Evolutionary conservation across 2,797 vertebrate genomes (phyloP), one percentile per base, ranked within the genome.

Genomic region (Diglossa cyanea): DNA sequence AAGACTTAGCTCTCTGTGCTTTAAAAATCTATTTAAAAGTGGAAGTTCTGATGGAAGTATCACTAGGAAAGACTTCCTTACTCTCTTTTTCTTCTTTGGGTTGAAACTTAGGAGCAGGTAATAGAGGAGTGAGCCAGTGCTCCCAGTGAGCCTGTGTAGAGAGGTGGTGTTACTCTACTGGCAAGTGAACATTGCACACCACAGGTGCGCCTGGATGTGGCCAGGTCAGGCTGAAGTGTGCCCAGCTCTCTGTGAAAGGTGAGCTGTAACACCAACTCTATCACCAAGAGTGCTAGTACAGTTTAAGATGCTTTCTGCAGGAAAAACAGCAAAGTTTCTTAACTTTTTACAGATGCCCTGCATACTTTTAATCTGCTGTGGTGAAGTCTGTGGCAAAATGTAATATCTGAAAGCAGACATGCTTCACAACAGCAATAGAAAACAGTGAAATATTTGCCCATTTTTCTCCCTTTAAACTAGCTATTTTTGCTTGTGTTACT

Each of bases 171-270:
- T 75, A 9, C 8, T 47, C 20, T 53, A 20, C 2, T 15, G 3
- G 3, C 3, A 26, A 26, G 24, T 50, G 20, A 48, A 31, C 0
- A 0, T 13, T 13, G 5, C 10, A 10, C 11, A 4, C 26, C 14
- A 2, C 7, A 4, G 28, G 14, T 17, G 13, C 16, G 19, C 23
- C 15, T 28, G 57, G 25, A 9, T 16, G 16, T 28, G 17, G 23
- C 21, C 0, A 0, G 7, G 9, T 40, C 28, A 37, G 25, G 20
- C 40, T 76, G 4, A 50, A 17, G 17, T 8, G 9, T 14, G 11
- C 35, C 70, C 40, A 42, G 58, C 10, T 7, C 25, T 26, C 4
- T 42, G 6, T 24, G 30, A 16, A 7, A 10, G 44, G 8, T 8
- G 17, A 63, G 14, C 14, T 45, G 13, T 2, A 53, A 15, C 30